phyloP scores from a whole-genome alignment of 2,113 vertebrate genomes.

The Seriola dumerili region DNA sequence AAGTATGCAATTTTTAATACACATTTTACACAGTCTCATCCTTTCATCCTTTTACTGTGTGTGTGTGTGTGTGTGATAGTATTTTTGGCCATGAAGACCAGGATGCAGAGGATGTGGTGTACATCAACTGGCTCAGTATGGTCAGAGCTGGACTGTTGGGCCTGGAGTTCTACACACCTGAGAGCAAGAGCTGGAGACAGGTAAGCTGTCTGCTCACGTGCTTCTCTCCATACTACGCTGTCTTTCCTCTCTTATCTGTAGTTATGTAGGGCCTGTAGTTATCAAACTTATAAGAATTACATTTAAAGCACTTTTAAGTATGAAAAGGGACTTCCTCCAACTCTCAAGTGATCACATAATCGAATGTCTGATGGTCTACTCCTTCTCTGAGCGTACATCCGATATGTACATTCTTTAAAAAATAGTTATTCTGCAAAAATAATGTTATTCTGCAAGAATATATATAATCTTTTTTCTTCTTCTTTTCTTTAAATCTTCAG shows the following conservation, averaged over 20 bases:
- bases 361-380: too few species aligned
- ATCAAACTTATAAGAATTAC: neutral
- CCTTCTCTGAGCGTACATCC: too few species aligned
- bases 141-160: conserved; percentile 90
- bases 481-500: too few species aligned
- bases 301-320: neutral
- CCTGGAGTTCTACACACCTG: conserved; percentile 92
- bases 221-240: neutral
- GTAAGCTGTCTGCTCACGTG: conserved; percentile 66
- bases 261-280: neutral
- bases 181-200: conserved; percentile 92
- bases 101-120: conserved; percentile 89
- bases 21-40: neutral
- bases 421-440: too few species aligned
- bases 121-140: conserved; percentile 95
- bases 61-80: conserved; percentile 73
- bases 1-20: too few species aligned
- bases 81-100: conserved; percentile 90
- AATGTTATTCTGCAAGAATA: too few species aligned
- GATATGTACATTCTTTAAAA: too few species aligned
- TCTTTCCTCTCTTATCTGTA: neutral
- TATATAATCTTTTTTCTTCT: too few species aligned
- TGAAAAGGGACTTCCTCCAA: neutral
- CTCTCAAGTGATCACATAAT: too few species aligned
- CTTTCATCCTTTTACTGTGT: neutral